phyloP scores from a whole-genome alignment of 2,888 invertebrate genomes.

The Pegoplata infirma region DNA sequence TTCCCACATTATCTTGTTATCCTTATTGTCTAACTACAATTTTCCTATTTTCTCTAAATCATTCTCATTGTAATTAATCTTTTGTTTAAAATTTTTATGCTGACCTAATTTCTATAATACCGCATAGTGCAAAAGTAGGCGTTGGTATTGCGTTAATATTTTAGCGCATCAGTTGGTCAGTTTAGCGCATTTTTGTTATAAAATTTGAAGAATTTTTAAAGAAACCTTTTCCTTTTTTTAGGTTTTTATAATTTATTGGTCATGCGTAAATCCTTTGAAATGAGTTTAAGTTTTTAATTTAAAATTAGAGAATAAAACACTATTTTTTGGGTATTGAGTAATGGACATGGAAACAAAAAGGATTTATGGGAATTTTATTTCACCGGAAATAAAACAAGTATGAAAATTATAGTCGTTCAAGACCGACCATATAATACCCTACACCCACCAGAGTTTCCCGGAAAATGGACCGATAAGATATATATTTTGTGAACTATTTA shows the following conservation, averaged over 20 bases:
- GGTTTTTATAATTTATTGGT: constrained; percentile 54
- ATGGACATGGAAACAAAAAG: constrained; percentile 11
- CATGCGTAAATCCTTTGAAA: constrained; percentile 61
- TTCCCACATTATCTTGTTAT: constrained; percentile 46
- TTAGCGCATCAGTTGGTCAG: constrained; percentile 61
- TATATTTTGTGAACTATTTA: too few relatives aligned
- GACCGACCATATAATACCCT: too few relatives aligned
- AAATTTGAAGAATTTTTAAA: neutral
- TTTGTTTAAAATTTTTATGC: constrained; percentile 38
- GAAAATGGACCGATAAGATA: too few relatives aligned
- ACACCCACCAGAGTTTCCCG: too few relatives aligned
- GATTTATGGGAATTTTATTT: constrained; percentile 27
- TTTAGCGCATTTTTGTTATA: constrained; percentile 26
- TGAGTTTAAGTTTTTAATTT: constrained; percentile 8
- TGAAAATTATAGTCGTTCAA: too few relatives aligned
- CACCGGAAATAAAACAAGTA: constrained; percentile 38
- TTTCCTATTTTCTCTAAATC: constrained; percentile 25
- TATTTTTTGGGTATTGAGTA: neutral
- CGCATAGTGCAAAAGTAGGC: constrained; percentile 36
- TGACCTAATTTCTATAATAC: constrained; percentile 52
- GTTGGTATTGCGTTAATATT: constrained; percentile 27
- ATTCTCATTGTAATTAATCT: constrained; percentile 54
- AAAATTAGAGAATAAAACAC: neutral
- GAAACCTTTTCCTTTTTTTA: neutral
- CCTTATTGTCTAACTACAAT: constrained; percentile 1